A percentile compares a stretch with the other conserved stretches of the same genome.
Conservation (phyloP, 1,140 invertebrate genomes). For the Nixonia krombeini region DNA sequence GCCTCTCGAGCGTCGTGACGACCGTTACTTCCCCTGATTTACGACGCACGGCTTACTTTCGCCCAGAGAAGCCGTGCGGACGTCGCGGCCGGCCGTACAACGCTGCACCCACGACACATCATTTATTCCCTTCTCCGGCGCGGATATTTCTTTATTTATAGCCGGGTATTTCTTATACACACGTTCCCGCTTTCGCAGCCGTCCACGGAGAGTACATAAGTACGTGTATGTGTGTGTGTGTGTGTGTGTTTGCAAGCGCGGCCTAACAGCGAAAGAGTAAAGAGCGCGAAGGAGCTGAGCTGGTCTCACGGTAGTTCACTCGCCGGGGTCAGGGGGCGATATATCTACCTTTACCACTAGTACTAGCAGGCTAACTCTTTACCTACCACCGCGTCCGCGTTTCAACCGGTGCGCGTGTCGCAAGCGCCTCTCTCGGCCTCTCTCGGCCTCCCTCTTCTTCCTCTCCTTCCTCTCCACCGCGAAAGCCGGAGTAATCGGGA, state of each 20-base stretch:
- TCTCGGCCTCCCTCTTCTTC: constrained; percentile 17
- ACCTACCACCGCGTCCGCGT: constrained; percentile 36
- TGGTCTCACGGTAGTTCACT: constrained; percentile 67
- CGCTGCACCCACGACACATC: constrained; percentile 61
- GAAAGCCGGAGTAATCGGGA: no score
- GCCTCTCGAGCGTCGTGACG: constrained; percentile 20
- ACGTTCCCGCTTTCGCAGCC: constrained; percentile 34
- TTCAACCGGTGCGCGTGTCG: constrained; percentile 51
- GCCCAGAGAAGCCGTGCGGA: constrained; percentile 16
- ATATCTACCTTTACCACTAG: constrained; percentile 58
- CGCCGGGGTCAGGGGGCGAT: constrained; percentile 64
- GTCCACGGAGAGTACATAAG: no score
- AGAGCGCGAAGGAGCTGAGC: constrained; percentile 55
- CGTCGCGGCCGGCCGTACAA: constrained; percentile 13
- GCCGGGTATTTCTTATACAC: constrained; percentile 40
- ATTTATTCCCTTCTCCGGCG: constrained; percentile 52
- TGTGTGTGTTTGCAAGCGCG: no score
- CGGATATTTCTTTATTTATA: constrained; percentile 53
- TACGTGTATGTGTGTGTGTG: no score
- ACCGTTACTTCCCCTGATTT: constrained; percentile 49
- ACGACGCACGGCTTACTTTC: constrained; percentile 38
- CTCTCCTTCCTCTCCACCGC: no score
- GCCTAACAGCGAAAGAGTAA: constrained; percentile 20
- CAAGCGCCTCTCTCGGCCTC: constrained; percentile 50
- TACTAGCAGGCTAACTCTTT: constrained; percentile 30